Evolutionary conservation across 92 coral and sea anemone species (phyloP).

Genomic region (Parazoanthus darwini): DNA sequence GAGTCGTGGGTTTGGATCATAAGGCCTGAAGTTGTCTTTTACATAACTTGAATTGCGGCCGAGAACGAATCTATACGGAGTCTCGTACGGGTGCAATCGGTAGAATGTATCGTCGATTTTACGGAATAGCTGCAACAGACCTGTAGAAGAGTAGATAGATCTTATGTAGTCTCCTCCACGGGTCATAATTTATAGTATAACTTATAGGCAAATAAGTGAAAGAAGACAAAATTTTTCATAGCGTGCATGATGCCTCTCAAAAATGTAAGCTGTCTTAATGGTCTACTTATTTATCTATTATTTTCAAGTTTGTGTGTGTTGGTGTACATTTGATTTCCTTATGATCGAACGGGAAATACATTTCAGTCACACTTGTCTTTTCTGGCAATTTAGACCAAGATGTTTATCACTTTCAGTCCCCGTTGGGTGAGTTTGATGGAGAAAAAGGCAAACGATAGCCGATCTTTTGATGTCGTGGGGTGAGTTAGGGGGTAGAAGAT

Average conservation of each 20-base stretch:
- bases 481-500: neutral
- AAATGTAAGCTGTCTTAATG: too few species aligned
- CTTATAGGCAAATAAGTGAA: neutral
- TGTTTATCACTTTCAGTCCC: neutral
- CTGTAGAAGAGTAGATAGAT: conserved; percentile 29
- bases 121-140: conserved; percentile 58
- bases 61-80: conserved; percentile 56
- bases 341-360: too few species aligned
- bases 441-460: neutral
- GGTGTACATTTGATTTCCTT: too few species aligned
- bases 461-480: neutral
- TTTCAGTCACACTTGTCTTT: too few species aligned
- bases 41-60: conserved; percentile 47
- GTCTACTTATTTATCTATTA: too few species aligned
- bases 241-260: too few species aligned
- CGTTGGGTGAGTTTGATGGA: neutral
- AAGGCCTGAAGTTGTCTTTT: conserved; percentile 58
- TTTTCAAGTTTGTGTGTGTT: too few species aligned
- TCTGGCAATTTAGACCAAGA: neutral
- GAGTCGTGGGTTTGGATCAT: conserved; percentile 65
- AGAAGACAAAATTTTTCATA: too few species aligned
- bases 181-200: neutral
- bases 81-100: conserved; percentile 63
- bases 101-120: conserved; percentile 63
- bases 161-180: neutral